Conservation (phyloP, 2,797 vertebrate species). For the Melanotaenia maccullochi region DNA sequence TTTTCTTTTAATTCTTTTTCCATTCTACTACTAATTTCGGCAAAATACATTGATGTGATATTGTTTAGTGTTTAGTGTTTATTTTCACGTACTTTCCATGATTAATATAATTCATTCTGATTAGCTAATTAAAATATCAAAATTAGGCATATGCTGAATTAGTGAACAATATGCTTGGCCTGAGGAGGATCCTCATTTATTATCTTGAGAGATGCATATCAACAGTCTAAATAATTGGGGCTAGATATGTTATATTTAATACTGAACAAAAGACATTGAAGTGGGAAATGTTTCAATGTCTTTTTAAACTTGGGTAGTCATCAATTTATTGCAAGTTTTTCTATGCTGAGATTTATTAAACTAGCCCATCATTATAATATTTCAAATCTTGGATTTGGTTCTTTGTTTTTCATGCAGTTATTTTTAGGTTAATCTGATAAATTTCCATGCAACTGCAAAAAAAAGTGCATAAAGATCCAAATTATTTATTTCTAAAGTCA, state of each 20-base stretch:
- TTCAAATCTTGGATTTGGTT: background rate
- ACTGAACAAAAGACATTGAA: background rate
- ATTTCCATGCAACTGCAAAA: background rate
- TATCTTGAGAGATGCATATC: background rate
- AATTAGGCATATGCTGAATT: background rate
- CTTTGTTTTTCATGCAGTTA: background rate
- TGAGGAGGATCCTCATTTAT: background rate
- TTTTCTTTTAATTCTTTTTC: background rate
- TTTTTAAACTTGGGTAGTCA: background rate
- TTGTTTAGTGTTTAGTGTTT: background rate
- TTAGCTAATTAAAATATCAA: slow-evolving; percentile 5
- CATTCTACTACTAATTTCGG: too few relatives aligned
- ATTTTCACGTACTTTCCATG: background rate
- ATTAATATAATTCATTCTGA: background rate
- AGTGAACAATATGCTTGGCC: background rate
- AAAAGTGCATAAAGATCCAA: background rate
- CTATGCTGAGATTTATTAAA: background rate
- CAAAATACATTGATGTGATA: background rate
- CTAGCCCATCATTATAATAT: background rate
- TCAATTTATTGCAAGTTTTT: background rate
- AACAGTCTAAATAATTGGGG: background rate
- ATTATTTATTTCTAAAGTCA: background rate
- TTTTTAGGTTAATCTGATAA: background rate
- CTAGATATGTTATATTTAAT: background rate
- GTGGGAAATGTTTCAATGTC: background rate